Conservation (phyloP, 2,113 vertebrate species). For the Megaleporinus macrocephalus region DNA sequence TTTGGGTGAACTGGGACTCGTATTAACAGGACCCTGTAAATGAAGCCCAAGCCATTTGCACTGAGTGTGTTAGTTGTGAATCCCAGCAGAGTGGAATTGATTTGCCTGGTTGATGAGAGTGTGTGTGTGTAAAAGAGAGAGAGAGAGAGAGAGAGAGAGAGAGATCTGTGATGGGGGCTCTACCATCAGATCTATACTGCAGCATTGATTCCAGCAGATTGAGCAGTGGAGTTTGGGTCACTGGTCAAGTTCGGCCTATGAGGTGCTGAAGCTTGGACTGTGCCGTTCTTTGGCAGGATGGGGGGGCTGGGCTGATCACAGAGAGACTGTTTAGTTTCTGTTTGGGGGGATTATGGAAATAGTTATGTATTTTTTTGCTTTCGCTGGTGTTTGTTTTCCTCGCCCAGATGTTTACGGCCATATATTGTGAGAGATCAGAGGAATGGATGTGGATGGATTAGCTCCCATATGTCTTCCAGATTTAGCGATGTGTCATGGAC, state of each 20-base stretch:
- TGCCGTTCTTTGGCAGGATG: slow-evolving; percentile 40
- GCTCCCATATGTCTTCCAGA: slow-evolving; percentile 11
- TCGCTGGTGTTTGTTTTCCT: not conserved
- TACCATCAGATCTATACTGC: slow-evolving; percentile 64
- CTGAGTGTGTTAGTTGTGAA: not conserved
- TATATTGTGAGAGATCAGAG: slow-evolving; percentile 32
- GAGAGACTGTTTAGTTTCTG: not conserved
- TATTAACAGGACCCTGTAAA: too few species aligned
- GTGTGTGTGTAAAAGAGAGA: not conserved
- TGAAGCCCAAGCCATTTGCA: too few species aligned
- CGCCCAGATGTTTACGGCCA: slow-evolving; percentile 12
- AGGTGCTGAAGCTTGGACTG: slow-evolving; percentile 31
- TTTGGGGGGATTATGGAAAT: not conserved
- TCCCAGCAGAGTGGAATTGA: slow-evolving; percentile 17
- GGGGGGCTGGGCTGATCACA: slow-evolving; percentile 21
- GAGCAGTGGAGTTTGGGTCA: slow-evolving; percentile 38
- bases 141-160: not conserved
- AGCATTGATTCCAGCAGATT: slow-evolving; percentile 68
- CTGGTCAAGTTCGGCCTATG: slow-evolving; percentile 18
- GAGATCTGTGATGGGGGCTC: slow-evolving; percentile 21
- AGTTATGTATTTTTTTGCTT: not conserved
- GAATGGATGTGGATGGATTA: slow-evolving; percentile 40
- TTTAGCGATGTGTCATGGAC: not conserved
- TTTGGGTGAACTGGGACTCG: too few species aligned
- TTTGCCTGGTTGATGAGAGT: not conserved